phyloP scores from a whole-genome alignment of 2,113 vertebrate species.

The Channa argus region DNA sequence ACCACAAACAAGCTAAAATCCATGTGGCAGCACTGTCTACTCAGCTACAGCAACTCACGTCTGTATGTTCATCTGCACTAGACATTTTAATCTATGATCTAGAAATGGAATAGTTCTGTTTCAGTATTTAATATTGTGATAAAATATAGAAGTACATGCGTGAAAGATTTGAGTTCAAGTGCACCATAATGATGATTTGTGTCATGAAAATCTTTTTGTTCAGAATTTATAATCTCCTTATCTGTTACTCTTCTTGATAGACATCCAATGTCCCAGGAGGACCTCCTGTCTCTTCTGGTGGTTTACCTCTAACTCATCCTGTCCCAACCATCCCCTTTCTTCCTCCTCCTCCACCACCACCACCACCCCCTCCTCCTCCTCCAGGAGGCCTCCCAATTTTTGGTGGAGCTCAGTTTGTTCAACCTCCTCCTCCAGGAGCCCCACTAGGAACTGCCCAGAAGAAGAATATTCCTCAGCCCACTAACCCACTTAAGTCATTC shows the following conservation, averaged over 20 bases:
- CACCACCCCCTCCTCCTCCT: conserved; percentile 77
- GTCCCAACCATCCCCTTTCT: conserved; percentile 5
- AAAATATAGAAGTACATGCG: no score
- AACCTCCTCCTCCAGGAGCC: conserved; percentile 86
- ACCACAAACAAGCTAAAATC: conserved; percentile 91
- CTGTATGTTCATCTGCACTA: conserved; percentile 76
- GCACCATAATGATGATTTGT: not conserved
- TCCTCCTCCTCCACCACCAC: conserved; percentile 76
- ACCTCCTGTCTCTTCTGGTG: conserved; percentile 81
- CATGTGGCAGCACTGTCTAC: conserved; percentile 88
- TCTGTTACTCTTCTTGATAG: conserved; percentile 26
- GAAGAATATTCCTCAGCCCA: conserved; percentile 92
- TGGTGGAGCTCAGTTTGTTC: conserved; percentile 70
- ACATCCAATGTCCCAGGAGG: conserved; percentile 87
- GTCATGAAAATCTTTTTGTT: not conserved
- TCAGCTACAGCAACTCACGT: conserved; percentile 90
- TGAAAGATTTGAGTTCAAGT: no score
- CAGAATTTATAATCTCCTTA: not conserved
- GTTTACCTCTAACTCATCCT: conserved; percentile 68
- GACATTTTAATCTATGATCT: not conserved
- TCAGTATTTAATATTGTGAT: not conserved
- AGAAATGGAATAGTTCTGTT: not conserved
- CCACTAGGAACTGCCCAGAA: conserved; percentile 83
- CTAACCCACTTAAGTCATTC: conserved; percentile 94
- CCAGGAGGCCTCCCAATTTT: conserved; percentile 80